Conservation (phyloP, 2,113 vertebrate genomes). For the Macrotis lagotis region DNA sequence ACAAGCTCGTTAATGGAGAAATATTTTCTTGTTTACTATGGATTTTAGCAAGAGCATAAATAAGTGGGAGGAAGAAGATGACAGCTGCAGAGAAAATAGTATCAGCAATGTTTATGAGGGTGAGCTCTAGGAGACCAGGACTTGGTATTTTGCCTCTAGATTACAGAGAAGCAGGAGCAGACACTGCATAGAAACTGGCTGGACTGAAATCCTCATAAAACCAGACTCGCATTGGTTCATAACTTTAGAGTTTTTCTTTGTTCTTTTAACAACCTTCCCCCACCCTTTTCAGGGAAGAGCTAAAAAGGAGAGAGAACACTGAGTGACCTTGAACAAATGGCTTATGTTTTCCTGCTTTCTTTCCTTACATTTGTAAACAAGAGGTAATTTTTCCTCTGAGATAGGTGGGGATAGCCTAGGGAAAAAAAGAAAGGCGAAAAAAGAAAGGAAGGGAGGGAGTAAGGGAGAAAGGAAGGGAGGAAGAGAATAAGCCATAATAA, state of each 20-base stretch:
- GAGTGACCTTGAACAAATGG: neutral
- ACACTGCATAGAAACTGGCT: neutral
- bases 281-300: neutral
- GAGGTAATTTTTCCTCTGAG: neutral
- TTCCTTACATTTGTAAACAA: neutral
- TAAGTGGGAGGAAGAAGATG: neutral
- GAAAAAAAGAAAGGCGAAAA: neutral
- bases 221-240: neutral
- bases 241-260: neutral
- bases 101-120: neutral
- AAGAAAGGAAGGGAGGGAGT: neutral
- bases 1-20: slow-evolving; percentile 37
- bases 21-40: slow-evolving; percentile 31
- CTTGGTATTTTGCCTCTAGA: neutral
- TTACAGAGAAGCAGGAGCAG: neutral
- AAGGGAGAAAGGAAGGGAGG: neutral
- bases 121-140: neutral
- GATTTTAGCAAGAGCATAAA: slow-evolving; percentile 44
- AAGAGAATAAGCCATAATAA: neutral
- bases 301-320: neutral
- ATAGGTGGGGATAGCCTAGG: neutral
- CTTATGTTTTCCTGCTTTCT: neutral
- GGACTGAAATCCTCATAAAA: neutral
- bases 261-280: neutral
- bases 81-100: slow-evolving; percentile 25